Conservation (phyloP, 2,797 vertebrate species). For the Falco berigora region DNA sequence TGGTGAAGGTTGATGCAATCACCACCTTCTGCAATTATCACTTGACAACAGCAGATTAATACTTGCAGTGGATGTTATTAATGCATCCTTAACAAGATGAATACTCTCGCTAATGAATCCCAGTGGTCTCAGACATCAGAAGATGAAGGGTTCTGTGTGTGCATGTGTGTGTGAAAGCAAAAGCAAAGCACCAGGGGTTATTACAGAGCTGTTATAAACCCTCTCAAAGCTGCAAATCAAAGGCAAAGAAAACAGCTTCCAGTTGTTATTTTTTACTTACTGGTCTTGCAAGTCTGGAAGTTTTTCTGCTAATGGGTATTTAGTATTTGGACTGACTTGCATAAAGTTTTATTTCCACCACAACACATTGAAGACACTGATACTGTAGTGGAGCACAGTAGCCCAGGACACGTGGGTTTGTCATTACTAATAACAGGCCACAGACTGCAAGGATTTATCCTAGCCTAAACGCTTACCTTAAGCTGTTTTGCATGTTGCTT, state of each 20-base stretch:
- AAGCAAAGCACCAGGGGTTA: background rate
- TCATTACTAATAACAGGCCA: background rate
- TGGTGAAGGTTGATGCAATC: conserved; percentile 49
- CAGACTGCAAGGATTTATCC: background rate
- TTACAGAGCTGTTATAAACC: background rate
- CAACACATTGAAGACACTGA: background rate
- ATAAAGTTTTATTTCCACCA: background rate
- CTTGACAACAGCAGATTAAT: conserved; percentile 35
- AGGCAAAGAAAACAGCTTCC: background rate
- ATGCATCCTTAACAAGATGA: conserved; percentile 27
- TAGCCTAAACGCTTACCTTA: background rate
- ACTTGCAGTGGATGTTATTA: conserved; percentile 7
- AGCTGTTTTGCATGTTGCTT: background rate
- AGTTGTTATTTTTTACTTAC: background rate
- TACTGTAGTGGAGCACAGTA: background rate
- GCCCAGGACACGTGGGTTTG: background rate
- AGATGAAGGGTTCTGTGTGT: background rate
- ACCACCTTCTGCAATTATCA: conserved; percentile 30
- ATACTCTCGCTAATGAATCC: conserved; percentile 5
- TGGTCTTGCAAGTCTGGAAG: background rate
- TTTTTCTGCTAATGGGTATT: background rate
- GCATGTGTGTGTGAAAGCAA: background rate
- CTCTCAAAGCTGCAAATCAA: background rate
- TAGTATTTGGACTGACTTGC: background rate
- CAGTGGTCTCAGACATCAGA: background rate